Evolutionary conservation across 2,113 vertebrate species (phyloP).

Genomic region (Callionymus lyra): DNA sequence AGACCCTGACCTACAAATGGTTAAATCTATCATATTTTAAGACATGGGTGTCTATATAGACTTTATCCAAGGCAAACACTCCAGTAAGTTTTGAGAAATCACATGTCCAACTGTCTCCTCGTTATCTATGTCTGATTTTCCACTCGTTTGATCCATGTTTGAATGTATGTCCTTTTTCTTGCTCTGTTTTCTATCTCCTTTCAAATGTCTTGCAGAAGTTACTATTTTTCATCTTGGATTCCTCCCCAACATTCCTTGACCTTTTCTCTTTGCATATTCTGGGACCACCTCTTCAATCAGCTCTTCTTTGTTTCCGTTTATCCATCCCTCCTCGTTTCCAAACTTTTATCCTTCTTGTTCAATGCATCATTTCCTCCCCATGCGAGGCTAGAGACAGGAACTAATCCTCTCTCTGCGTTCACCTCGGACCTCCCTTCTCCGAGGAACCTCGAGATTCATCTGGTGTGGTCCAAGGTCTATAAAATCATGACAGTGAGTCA

Average conservation of each 20-base stretch:
- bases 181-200: slow-evolving; percentile 14
- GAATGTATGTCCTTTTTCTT: slow-evolving; percentile 7
- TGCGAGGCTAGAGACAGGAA: slow-evolving; percentile 18
- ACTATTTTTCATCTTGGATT: slow-evolving; percentile 18
- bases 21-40: too few relatives aligned
- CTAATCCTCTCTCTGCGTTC: slow-evolving; percentile 32
- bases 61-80: too few relatives aligned
- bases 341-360: slow-evolving; percentile 30
- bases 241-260: slow-evolving; percentile 40
- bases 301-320: slow-evolving; percentile 21
- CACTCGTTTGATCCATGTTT: slow-evolving; percentile 1
- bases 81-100: too few relatives aligned
- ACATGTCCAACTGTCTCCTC: too few relatives aligned
- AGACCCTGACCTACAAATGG: too few relatives aligned
- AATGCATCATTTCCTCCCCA: slow-evolving; percentile 42
- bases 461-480: slow-evolving; percentile 36
- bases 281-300: slow-evolving; percentile 32
- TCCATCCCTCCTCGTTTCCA: slow-evolving; percentile 10
- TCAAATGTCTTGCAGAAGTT: slow-evolving; percentile 13
- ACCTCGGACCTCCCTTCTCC: slow-evolving; percentile 20
- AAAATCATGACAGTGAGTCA: slow-evolving; percentile 42
- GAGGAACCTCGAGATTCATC: slow-evolving; percentile 15
- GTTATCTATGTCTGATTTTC: slow-evolving; percentile 9
- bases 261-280: slow-evolving; percentile 29
- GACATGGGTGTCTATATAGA: too few relatives aligned